Conservation (phyloP, 1,140 invertebrate species). For the Lycorma delicatula region DNA sequence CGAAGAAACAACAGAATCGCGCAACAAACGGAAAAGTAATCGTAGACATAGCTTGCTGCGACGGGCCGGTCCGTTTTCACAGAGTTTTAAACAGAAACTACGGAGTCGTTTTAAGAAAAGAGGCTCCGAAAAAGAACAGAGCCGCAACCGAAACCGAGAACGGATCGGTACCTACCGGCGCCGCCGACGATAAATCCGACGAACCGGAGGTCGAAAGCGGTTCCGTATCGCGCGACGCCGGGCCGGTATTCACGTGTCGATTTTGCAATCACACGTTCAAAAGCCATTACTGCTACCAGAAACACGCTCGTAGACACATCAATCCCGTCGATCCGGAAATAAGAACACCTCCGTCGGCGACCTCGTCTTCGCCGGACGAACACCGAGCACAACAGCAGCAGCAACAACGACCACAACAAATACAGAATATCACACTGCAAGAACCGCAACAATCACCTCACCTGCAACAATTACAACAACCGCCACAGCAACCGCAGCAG, state of each 20-base stretch:
- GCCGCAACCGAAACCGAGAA: background rate
- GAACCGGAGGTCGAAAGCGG: conserved; percentile 4
- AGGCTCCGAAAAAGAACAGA: background rate
- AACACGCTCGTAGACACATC: conserved; percentile 63
- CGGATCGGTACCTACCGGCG: background rate
- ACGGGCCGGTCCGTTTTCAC: conserved; percentile 76
- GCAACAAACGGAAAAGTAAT: conserved; percentile 43
- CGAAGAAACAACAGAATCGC: conserved; percentile 1
- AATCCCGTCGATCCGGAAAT: conserved; percentile 38
- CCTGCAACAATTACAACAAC: too few relatives aligned
- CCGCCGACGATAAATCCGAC: background rate
- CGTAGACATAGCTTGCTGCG: conserved; percentile 75
- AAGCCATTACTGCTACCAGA: conserved; percentile 71
- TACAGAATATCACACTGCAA: too few relatives aligned
- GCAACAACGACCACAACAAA: conserved; percentile 14
- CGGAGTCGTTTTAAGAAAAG: conserved; percentile 30
- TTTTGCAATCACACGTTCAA: conserved; percentile 76
- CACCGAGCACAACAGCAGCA: conserved; percentile 36
- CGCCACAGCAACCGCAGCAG: conserved; percentile 24
- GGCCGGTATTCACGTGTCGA: conserved; percentile 54
- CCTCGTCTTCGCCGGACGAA: conserved; percentile 31
- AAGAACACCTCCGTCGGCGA: conserved; percentile 16
- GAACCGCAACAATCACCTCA: too few relatives aligned
- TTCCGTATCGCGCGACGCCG: conserved; percentile 19
- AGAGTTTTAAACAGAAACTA: conserved; percentile 68